A percentile compares a stretch with the other conserved stretches of the same genome.
phyloP scores from a whole-genome alignment of 2,797 vertebrate genomes.

The Arvicola amphibius region DNA sequence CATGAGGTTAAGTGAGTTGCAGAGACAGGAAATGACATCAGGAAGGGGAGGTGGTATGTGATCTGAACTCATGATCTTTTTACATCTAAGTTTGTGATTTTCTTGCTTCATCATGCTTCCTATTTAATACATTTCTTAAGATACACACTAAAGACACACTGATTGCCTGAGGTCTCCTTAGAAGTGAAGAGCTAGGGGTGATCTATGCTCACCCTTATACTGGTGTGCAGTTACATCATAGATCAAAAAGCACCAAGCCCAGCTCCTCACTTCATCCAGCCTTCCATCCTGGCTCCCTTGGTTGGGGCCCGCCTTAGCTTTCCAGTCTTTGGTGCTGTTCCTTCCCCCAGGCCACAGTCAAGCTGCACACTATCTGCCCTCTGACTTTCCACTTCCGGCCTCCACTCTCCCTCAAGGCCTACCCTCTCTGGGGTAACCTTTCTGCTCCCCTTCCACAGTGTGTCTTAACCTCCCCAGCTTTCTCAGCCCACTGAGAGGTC shows the following conservation, averaged over 20 bases:
- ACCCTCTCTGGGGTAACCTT: neutral
- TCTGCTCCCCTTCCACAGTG: neutral
- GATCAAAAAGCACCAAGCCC: neutral
- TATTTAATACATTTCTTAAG: neutral
- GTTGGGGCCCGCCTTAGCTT: neutral
- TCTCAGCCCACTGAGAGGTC: neutral
- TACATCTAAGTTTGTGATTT: neutral
- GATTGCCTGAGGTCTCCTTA: neutral
- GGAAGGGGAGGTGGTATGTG: neutral
- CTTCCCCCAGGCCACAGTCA: neutral
- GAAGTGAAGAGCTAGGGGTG: neutral
- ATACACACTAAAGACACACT: neutral
- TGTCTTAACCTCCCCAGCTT: neutral
- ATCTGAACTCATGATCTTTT: neutral
- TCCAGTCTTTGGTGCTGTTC: neutral
- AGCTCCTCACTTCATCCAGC: neutral
- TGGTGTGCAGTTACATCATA: neutral
- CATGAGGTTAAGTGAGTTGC: neutral
- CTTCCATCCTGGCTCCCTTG: neutral
- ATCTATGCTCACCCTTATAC: neutral
- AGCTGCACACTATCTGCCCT: neutral
- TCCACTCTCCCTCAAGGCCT: neutral
- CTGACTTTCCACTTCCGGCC: neutral
- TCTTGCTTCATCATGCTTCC: neutral
- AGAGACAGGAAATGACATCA: neutral